These are phyloP conservation scores for Vulpes ferrilata DNA, from an alignment of 2,113 vertebrate species.

Conservation along the genomic window DNA sequence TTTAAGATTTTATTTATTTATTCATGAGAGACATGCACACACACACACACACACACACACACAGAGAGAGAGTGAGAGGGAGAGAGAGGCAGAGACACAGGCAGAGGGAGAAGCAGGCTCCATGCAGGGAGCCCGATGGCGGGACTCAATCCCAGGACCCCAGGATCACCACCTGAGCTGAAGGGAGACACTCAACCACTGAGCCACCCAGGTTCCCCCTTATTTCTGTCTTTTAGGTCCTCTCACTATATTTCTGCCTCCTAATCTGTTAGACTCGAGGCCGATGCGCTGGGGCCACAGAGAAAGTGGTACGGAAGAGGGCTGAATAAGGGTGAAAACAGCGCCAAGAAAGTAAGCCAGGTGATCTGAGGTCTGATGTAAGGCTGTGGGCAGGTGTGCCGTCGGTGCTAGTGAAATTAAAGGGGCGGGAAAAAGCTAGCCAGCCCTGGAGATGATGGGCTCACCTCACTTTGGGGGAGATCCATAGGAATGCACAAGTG, in stretches of 20 bases:
- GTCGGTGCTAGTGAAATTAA: neutral
- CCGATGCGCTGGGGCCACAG: neutral
- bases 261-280: fast-evolving
- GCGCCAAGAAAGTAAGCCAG: neutral
- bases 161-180: too few species aligned
- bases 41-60: too few species aligned
- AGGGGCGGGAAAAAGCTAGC: fast-evolving
- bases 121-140: too few species aligned
- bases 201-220: too few species aligned
- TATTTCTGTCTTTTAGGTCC: neutral
- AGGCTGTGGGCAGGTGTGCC: neutral
- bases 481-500: fast-evolving
- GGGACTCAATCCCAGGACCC: too few species aligned
- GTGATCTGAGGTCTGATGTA: neutral
- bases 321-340: neutral
- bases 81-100: too few species aligned
- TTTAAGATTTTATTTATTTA: too few species aligned
- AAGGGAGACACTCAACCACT: too few species aligned
- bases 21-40: too few species aligned
- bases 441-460: neutral
- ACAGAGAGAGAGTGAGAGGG: too few species aligned
- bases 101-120: too few species aligned
- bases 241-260: neutral
- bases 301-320: neutral
- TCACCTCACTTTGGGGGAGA: neutral